These are phyloP conservation scores for Catostomus latipinnis DNA, from an alignment of 2,797 vertebrate genomes.

Conservation along the genomic window DNA sequence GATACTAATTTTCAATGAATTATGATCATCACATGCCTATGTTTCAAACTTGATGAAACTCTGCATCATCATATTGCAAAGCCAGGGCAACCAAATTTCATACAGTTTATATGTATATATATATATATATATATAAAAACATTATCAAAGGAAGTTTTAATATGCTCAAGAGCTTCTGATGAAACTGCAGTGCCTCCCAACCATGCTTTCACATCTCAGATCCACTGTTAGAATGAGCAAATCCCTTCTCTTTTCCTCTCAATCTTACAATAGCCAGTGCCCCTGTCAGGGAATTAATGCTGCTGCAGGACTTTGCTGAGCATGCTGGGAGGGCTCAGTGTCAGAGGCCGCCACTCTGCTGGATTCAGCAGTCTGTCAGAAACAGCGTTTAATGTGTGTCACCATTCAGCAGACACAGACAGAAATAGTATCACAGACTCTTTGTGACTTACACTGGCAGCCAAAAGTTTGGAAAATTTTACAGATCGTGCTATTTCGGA, in stretches of 20 bases:
- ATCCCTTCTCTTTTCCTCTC: slow-evolving; percentile 59
- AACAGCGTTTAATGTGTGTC: slow-evolving; percentile 62
- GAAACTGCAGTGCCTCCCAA: slow-evolving; percentile 2
- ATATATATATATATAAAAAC: too few relatives aligned
- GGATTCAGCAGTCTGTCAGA: slow-evolving; percentile 77
- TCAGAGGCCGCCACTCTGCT: slow-evolving; percentile 73
- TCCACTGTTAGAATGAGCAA: slow-evolving; percentile 28
- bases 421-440: slow-evolving; percentile 8
- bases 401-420: slow-evolving; percentile 55
- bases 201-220: slow-evolving; percentile 36
- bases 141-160: slow-evolving; percentile 2
- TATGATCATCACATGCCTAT: neutral
- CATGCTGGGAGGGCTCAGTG: slow-evolving; percentile 69
- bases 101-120: neutral
- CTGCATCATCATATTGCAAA: neutral
- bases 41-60: neutral
- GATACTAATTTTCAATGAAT: neutral
- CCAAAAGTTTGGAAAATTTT: too few relatives aligned
- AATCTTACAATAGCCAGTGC: slow-evolving; percentile 57
- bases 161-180: neutral
- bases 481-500: neutral
- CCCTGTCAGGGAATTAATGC: slow-evolving; percentile 75
- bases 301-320: slow-evolving; percentile 77
- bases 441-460: neutral
- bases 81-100: neutral